Conservation (phyloP, 2,888 invertebrate genomes). For the Cephus runcator region DNA sequence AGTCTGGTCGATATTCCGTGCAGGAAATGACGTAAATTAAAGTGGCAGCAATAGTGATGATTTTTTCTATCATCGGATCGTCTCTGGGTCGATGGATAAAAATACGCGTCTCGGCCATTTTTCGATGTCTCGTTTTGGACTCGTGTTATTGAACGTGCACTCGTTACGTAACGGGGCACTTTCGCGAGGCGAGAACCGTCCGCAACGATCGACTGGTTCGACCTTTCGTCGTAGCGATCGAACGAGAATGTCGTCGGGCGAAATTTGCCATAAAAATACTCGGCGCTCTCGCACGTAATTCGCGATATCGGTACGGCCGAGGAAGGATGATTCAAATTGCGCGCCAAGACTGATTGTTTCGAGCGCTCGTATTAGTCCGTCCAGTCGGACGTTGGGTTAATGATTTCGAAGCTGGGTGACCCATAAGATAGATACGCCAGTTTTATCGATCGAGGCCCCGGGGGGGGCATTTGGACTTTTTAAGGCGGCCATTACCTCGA, state of each 20-base stretch:
- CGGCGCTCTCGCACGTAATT: background rate
- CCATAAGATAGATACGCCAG: constrained; percentile 29
- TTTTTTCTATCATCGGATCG: background rate
- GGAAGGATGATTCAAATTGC: background rate
- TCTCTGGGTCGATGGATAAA: background rate
- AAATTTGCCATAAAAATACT: background rate
- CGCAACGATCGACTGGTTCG: background rate
- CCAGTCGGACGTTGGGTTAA: background rate
- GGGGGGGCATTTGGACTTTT: constrained; percentile 44
- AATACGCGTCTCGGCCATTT: background rate
- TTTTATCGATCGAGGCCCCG: constrained; percentile 54
- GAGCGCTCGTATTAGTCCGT: background rate
- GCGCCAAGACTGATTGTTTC: background rate
- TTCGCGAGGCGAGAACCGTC: background rate
- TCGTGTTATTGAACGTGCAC: background rate
- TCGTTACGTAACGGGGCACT: background rate
- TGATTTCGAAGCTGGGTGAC: background rate
- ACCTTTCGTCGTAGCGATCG: background rate
- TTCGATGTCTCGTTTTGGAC: background rate
- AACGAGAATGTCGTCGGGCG: background rate
- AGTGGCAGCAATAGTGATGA: background rate
- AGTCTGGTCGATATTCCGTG: background rate
- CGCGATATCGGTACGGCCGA: background rate
- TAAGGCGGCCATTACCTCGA: constrained; percentile 44
- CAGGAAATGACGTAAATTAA: background rate